These are phyloP conservation scores for Neoaliturus tenellus DNA, from an alignment of 2,888 invertebrate species.

Conservation along the genomic window DNA sequence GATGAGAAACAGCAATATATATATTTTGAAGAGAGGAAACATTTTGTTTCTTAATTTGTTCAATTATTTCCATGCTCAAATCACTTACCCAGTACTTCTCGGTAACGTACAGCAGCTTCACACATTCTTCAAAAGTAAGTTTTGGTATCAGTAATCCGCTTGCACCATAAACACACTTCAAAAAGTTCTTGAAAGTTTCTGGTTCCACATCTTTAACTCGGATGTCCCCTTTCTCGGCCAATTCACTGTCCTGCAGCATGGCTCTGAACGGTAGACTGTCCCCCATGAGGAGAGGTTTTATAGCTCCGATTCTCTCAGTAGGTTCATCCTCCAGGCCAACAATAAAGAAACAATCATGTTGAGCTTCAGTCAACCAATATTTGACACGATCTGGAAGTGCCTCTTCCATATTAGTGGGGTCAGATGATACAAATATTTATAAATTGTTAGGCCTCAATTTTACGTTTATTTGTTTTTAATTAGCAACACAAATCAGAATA, in stretches of 20 bases:
- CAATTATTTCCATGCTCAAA: background rate
- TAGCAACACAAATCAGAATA: no score
- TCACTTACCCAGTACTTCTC: constrained; percentile 1
- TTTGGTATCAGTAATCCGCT: background rate
- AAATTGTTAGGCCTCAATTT: no score
- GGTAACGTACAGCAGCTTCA: background rate
- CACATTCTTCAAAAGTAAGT: constrained; percentile 5
- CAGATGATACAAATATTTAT: no score
- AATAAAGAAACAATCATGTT: constrained; percentile 16
- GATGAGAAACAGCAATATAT: background rate
- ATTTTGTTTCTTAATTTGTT: background rate
- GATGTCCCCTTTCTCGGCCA: constrained; percentile 13
- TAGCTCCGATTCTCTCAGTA: background rate
- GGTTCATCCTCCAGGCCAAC: background rate
- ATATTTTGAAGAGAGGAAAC: background rate
- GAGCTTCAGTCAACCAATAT: background rate
- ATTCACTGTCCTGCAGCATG: background rate
- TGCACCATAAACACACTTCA: constrained; percentile 11
- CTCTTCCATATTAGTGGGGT: no score
- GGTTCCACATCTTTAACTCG: background rate
- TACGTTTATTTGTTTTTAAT: no score
- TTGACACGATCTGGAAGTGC: constrained; percentile 13
- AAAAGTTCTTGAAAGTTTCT: constrained; percentile 1
- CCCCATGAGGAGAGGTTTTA: background rate
- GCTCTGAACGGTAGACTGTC: background rate